These are phyloP conservation scores for Alviniconcha strummeri DNA, from an alignment of 2,888 invertebrate genomes.

Conservation along the genomic window DNA sequence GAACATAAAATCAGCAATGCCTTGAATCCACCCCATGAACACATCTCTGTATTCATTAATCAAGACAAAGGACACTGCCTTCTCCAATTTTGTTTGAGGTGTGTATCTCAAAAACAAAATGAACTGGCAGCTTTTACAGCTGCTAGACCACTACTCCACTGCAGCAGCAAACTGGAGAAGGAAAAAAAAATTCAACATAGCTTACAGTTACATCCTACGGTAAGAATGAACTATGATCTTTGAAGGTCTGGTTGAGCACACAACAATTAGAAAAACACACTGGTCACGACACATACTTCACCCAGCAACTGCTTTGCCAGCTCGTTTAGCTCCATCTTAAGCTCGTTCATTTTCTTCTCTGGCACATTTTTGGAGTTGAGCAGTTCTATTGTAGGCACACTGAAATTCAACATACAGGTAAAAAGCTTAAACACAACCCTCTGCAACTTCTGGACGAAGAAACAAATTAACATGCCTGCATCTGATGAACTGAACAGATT, in stretches of 20 bases:
- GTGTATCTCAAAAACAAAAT: too few relatives aligned
- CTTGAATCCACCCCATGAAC: too few relatives aligned
- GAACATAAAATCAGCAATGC: too few relatives aligned
- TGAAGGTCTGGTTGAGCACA: not conserved
- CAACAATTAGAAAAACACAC: too few relatives aligned
- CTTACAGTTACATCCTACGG: too few relatives aligned
- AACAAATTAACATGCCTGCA: not conserved
- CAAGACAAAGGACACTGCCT: too few relatives aligned
- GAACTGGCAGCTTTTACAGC: too few relatives aligned
- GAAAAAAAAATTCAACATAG: too few relatives aligned
- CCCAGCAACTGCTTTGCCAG: constrained; percentile 56
- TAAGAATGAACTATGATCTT: not conserved
- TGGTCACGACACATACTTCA: constrained; percentile 51
- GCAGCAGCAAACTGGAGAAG: too few relatives aligned
- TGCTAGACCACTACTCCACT: too few relatives aligned
- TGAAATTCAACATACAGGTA: constrained; percentile 43
- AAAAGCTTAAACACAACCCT: not conserved
- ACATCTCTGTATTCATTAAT: too few relatives aligned
- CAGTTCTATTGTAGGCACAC: constrained; percentile 81
- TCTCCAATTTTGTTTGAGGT: too few relatives aligned
- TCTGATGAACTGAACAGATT: not conserved
- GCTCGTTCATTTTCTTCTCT: constrained; percentile 79
- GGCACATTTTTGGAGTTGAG: constrained; percentile 88
- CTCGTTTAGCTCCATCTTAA: constrained; percentile 77
- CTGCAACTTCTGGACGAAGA: not conserved